Evolutionary conservation across 2,888 invertebrate genomes (phyloP).

Genomic region (Sphaerophoria rueppellii): DNA sequence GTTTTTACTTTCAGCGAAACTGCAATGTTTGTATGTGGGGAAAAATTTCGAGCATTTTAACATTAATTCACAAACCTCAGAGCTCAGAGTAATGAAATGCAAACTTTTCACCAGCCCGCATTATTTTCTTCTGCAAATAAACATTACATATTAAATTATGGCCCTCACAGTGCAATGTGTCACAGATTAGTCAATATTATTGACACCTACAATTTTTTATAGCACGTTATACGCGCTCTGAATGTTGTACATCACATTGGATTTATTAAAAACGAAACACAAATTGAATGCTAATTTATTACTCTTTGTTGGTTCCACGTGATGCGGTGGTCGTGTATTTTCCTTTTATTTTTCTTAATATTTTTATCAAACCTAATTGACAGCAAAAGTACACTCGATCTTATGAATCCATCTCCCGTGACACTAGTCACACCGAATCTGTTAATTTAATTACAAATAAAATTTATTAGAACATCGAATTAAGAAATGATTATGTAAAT

Average conservation of each 20-base stretch:
- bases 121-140: not conserved
- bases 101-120: no score
- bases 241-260: constrained; percentile 23
- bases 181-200: constrained; percentile 12
- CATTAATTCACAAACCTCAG: no score
- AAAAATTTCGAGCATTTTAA: no score
- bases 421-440: constrained; percentile 10
- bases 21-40: no score
- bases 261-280: constrained; percentile 47
- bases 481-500: constrained; percentile 42
- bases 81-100: no score
- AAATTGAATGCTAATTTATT: constrained; percentile 72
- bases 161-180: not conserved
- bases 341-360: constrained; percentile 43
- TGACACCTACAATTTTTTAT: not conserved
- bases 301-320: constrained; percentile 66
- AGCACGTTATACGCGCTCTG: constrained; percentile 1
- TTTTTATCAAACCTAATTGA: constrained; percentile 70
- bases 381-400: constrained; percentile 46
- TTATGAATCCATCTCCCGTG: constrained; percentile 47
- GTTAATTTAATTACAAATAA: constrained; percentile 65
- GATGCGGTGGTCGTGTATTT: constrained; percentile 54
- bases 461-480: constrained; percentile 33
- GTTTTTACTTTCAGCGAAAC: no score
- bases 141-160: not conserved